Evolutionary conservation across 2,888 invertebrate genomes (phyloP).

Genomic region (Campopleginae sp.): DNA sequence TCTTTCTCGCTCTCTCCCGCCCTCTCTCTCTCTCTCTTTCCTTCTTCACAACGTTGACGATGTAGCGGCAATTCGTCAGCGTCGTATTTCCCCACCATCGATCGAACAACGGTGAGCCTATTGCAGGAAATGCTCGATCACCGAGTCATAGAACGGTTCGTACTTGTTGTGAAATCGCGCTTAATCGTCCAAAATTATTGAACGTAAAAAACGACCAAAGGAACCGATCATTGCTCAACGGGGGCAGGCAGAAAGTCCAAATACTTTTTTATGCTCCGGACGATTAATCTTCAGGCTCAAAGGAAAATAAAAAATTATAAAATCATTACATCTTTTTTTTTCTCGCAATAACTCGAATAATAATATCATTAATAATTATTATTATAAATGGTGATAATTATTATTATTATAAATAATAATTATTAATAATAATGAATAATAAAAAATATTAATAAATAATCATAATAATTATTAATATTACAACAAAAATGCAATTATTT

Average conservation of each 20-base stretch:
- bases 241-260: too few species aligned
- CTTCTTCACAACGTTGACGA: slow-evolving; percentile 18
- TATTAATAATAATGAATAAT: too few species aligned
- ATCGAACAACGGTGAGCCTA: slow-evolving; percentile 16
- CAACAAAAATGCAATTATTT: too few species aligned
- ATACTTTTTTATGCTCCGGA: background rate
- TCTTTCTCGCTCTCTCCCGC: slow-evolving; percentile 1
- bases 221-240: background rate
- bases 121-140: slow-evolving; percentile 47
- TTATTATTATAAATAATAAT: too few species aligned
- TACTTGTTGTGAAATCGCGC: slow-evolving; percentile 31
- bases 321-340: too few species aligned
- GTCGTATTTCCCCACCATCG: slow-evolving; percentile 27
- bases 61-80: slow-evolving; percentile 51
- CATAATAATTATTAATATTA: too few species aligned
- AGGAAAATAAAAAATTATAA: background rate
- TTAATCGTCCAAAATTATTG: slow-evolving; percentile 21
- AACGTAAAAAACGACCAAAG: background rate
- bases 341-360: too few species aligned
- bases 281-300: background rate
- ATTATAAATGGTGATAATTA: too few species aligned
- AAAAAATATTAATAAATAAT: too few species aligned
- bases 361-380: too few species aligned
- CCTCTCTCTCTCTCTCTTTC: slow-evolving; percentile 13
- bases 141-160: slow-evolving; percentile 24